Conservation (phyloP, 1,140 invertebrate genomes). For the Zophobas atratus region DNA sequence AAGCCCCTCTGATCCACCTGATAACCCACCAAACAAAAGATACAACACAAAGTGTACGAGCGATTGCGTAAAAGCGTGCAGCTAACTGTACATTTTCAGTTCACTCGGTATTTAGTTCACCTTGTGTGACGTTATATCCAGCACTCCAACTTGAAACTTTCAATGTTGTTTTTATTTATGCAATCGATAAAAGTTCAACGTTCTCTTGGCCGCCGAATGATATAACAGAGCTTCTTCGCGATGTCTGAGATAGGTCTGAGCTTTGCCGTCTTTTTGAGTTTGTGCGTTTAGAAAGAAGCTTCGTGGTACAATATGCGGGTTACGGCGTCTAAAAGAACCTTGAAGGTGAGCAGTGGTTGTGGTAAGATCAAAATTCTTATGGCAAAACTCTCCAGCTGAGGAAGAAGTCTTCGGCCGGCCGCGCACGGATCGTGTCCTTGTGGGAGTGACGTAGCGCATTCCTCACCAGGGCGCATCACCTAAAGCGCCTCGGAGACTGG, state of each 20-base stretch:
- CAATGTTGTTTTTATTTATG: conserved; percentile 15
- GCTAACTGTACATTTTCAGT: conserved; percentile 11
- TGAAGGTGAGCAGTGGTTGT: too few species aligned
- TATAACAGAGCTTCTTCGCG: background rate
- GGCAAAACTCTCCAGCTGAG: background rate
- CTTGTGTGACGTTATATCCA: background rate
- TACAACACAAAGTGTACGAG: background rate
- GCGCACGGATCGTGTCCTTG: background rate
- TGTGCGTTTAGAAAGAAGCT: too few species aligned
- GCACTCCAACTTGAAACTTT: background rate
- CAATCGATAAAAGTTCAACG: conserved; percentile 11
- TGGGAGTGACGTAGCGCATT: conserved; percentile 13
- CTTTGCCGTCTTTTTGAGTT: too few species aligned
- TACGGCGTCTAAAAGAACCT: too few species aligned
- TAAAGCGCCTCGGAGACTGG: background rate
- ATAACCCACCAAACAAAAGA: conserved; percentile 6
- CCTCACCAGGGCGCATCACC: conserved; percentile 15
- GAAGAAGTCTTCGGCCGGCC: background rate
- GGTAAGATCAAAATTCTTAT: too few species aligned
- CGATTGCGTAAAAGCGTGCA: background rate
- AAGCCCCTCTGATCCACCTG: background rate
- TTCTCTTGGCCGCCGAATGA: background rate
- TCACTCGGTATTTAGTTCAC: conserved; percentile 16
- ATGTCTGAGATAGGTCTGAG: background rate
- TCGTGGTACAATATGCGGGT: too few species aligned